These are phyloP conservation scores for Drosophila cognata DNA, from an alignment of 2,888 invertebrate species.

Conservation along the genomic window DNA sequence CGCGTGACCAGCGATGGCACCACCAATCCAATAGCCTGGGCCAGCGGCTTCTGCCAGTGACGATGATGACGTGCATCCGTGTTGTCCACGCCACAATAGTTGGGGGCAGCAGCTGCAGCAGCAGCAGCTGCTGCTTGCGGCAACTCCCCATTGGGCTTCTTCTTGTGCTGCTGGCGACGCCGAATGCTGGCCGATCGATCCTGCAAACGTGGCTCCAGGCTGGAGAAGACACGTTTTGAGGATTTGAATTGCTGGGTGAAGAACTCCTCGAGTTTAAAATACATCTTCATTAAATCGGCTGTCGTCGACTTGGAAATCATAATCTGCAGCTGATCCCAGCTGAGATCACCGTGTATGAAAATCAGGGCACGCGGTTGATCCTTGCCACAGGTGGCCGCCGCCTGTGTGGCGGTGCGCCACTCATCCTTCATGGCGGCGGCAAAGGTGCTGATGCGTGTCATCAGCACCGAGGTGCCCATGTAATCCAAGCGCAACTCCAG, in stretches of 20 bases:
- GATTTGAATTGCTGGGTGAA: slow-evolving; percentile 99
- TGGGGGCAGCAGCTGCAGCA: slow-evolving; percentile 21
- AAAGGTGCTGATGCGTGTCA: slow-evolving; percentile 94
- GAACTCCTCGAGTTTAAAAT: slow-evolving; percentile 97
- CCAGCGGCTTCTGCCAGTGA: slow-evolving; percentile 96
- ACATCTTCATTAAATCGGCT: slow-evolving; percentile 98
- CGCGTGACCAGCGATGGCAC: slow-evolving; percentile 90
- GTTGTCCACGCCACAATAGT: slow-evolving; percentile 78
- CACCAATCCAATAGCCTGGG: slow-evolving; percentile 92
- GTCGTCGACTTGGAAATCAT: slow-evolving; percentile 99
- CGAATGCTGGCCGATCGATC: slow-evolving; percentile 83
- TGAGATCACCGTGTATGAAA: slow-evolving; percentile 95
- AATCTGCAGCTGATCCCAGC: slow-evolving; percentile 98
- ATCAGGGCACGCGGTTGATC: slow-evolving; percentile 90
- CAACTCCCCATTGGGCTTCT: slow-evolving; percentile 81
- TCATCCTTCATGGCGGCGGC: slow-evolving; percentile 93
- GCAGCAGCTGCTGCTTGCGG: slow-evolving; percentile 30
- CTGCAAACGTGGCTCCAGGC: slow-evolving; percentile 86
- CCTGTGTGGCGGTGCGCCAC: slow-evolving; percentile 88
- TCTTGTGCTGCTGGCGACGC: slow-evolving; percentile 84
- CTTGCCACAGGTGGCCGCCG: slow-evolving; percentile 48
- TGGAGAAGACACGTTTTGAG: slow-evolving; percentile 95
- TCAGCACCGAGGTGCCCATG: slow-evolving; percentile 98
- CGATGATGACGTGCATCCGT: slow-evolving; percentile 93
- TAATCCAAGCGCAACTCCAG: slow-evolving; percentile 97